Conservation (phyloP, 2,113 vertebrate species). For the Rostratula benghalensis region DNA sequence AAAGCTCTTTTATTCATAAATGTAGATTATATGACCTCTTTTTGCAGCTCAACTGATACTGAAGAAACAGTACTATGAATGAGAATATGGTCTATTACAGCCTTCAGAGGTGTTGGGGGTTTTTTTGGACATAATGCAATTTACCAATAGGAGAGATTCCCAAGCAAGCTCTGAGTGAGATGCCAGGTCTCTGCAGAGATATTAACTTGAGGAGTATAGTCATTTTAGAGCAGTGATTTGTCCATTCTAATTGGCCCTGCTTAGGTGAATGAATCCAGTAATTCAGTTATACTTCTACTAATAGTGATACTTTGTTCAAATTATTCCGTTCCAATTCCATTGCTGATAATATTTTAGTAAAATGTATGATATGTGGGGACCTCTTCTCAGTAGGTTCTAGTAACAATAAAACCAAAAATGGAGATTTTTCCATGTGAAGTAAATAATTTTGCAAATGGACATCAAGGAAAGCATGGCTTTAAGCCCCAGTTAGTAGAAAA, state of each 20-base stretch:
- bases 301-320: constrained; percentile 35
- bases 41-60: not conserved
- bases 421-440: not conserved
- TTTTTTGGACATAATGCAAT: not conserved
- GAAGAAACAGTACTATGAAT: not conserved
- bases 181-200: not conserved
- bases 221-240: constrained; percentile 17
- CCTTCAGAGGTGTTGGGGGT: not conserved
- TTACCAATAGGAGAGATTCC: not conserved
- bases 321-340: constrained; percentile 9
- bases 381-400: not conserved
- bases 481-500: constrained; percentile 25
- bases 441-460: not conserved
- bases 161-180: not conserved
- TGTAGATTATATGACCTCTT: constrained; percentile 4
- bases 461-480: not conserved
- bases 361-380: not conserved
- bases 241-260: constrained; percentile 39
- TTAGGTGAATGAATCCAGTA: constrained; percentile 13
- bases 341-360: constrained; percentile 12
- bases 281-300: constrained; percentile 32
- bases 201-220: constrained; percentile 1
- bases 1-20: not conserved
- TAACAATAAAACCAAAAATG: not conserved
- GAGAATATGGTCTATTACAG: not conserved